Evolutionary conservation across 2,888 invertebrate species (phyloP).

Genomic region (Apodemia mormo): DNA sequence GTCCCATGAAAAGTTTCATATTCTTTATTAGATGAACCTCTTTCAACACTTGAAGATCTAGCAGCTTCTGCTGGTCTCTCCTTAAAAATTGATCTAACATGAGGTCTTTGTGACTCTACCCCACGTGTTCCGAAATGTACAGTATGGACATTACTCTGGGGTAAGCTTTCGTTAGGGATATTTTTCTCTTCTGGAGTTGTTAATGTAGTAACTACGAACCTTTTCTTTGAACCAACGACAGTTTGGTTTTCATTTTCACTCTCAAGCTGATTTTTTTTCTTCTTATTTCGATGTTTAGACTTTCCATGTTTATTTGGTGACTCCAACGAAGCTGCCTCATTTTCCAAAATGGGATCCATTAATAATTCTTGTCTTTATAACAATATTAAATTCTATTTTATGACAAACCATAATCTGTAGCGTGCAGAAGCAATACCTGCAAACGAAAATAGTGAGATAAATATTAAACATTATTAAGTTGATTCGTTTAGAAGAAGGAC

Average conservation of each 20-base stretch:
- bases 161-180: conserved; percentile 56
- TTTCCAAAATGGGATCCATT: conserved; percentile 79
- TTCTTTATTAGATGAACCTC: conserved; percentile 64
- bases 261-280: conserved; percentile 61
- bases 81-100: conserved; percentile 72
- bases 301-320: conserved; percentile 68
- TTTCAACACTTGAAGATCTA: conserved; percentile 68
- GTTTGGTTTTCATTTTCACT: conserved; percentile 62
- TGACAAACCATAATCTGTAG: conserved; percentile 60
- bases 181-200: conserved; percentile 60
- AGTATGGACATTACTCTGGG: conserved; percentile 70
- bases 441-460: conserved; percentile 46
- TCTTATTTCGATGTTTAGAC: conserved; percentile 69
- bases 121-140: conserved; percentile 76
- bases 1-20: conserved; percentile 79
- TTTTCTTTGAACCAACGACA: conserved; percentile 69
- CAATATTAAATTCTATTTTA: conserved; percentile 47
- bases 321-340: conserved; percentile 69
- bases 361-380: conserved; percentile 38
- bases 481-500: too few relatives aligned
- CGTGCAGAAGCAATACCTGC: conserved; percentile 56
- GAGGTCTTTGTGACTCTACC: conserved; percentile 71
- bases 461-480: conserved; percentile 20
- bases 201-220: conserved; percentile 71
- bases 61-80: conserved; percentile 61